phyloP scores from a whole-genome alignment of 2,888 invertebrate genomes.

The Andrena bicolor region DNA sequence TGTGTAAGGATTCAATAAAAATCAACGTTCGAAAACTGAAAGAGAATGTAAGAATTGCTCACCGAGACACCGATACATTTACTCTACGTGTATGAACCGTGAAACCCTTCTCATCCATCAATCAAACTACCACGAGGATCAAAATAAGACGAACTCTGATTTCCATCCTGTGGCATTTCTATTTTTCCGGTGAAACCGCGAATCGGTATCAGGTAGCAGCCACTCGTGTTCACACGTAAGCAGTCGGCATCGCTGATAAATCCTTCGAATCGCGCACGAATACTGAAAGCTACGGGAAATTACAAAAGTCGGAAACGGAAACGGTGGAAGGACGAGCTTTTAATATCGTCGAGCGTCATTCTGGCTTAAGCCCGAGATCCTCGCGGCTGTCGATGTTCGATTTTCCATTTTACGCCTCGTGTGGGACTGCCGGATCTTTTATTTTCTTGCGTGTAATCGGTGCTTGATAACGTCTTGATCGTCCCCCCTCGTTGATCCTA shows the following conservation, averaged over 20 bases:
- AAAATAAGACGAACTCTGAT: not conserved
- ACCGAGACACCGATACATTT: too few species aligned
- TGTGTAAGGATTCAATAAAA: too few species aligned
- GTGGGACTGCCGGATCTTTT: conserved; percentile 47
- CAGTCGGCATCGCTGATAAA: conserved; percentile 66
- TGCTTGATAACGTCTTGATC: conserved; percentile 47
- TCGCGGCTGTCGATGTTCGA: conserved; percentile 65
- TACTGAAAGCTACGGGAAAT: conserved; percentile 82
- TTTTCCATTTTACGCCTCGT: conserved; percentile 61
- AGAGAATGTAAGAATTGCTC: too few species aligned
- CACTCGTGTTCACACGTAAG: conserved; percentile 35
- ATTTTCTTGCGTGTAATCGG: conserved; percentile 51
- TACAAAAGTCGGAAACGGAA: conserved; percentile 84
- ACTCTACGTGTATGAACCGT: too few species aligned
- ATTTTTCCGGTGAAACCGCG: conserved; percentile 41
- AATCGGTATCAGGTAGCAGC: conserved; percentile 49
- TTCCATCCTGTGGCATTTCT: not conserved
- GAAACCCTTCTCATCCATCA: not conserved
- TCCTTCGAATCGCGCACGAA: conserved; percentile 63
- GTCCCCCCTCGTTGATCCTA: not conserved
- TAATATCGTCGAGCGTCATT: conserved; percentile 80
- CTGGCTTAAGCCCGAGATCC: conserved; percentile 69
- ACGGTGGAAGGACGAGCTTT: conserved; percentile 82
- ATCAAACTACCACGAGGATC: not conserved
- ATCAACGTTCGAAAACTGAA: too few species aligned